Percentiles rank a stretch among this genome's conserved stretches.
Conservation (phyloP, 2,113 vertebrate genomes). For the Echinops telfairi region DNA sequence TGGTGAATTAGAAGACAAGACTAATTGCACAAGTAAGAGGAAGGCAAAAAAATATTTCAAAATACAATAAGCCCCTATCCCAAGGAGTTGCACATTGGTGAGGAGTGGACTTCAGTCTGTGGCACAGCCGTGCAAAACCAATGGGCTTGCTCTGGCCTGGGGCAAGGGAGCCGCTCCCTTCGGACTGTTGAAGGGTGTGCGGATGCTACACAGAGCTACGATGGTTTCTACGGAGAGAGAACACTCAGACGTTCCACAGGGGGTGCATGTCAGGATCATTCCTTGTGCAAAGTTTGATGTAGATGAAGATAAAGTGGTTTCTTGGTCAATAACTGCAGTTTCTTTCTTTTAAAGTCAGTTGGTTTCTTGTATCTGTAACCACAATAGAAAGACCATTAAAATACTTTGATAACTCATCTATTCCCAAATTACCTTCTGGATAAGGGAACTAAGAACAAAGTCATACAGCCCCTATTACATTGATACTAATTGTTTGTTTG, state of each 20-base stretch:
- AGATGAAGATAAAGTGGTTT: slow-evolving; percentile 99
- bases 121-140: slow-evolving; percentile 77
- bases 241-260: slow-evolving; percentile 80
- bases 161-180: slow-evolving; percentile 46
- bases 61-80: slow-evolving; percentile 79
- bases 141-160: slow-evolving; percentile 68
- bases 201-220: slow-evolving; percentile 80
- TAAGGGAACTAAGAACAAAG: not conserved
- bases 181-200: slow-evolving; percentile 70
- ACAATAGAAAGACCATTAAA: slow-evolving; percentile 64
- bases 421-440: no score
- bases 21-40: slow-evolving; percentile 65
- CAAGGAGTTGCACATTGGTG: slow-evolving; percentile 65
- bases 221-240: slow-evolving; percentile 62
- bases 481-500: fast-evolving
- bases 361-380: slow-evolving; percentile 98
- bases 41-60: slow-evolving; percentile 77
- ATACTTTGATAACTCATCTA: not conserved
- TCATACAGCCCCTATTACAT: not conserved
- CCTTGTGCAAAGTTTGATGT: slow-evolving; percentile 97
- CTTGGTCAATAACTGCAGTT: slow-evolving; percentile 97
- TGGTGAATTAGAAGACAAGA: slow-evolving; percentile 77
- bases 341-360: slow-evolving; percentile 99
- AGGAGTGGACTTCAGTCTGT: slow-evolving; percentile 62
- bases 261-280: slow-evolving; percentile 85